Evolutionary conservation across 2,888 invertebrate genomes (phyloP), one percentile per base, ranked within the genome.

Genomic region (Rhopalosiphum nymphaeae): DNA sequence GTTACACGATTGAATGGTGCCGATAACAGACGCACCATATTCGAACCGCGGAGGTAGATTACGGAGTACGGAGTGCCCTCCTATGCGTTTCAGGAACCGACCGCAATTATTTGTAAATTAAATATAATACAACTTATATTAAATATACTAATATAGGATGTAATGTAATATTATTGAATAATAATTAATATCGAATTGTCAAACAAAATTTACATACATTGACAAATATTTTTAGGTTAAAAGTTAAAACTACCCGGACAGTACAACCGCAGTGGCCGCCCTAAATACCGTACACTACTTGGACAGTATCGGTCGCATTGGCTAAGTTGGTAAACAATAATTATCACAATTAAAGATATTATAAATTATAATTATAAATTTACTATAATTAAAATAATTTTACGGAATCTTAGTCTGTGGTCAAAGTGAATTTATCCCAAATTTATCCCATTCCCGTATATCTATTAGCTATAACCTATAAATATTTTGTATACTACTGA

Each of bases 211-310:
- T 93, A 93, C 93, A 90, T 93, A 92, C 67, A 92, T 92, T 49
- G 88, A 89, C 89, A n/a, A 87, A 89, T 57, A 57, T 91, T 86
- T 94, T 78, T 49, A 90, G 91, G 94, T 91, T 91, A 94, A 57
- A 87, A 44, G 46, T 84, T 49, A 90, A 91, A 94, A 87, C 94
- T 61, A 86, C 94, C 94, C 94, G 94, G 94, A 94, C 94, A 94
- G 94, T 86, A 61, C 44, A 53, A 91, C 94, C 94, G 29, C 7
- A 25, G 67, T 13, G 42, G 67, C 26, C 13, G 49, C 42, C 53
- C n/a, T 11, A 49, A 90, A 86, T 94, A 94, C 61, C 90, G 94
- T 90, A 53, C 42, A 9, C 16, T 29, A 78, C 78, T 78, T 78
- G 21, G 36, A 78, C 36, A 7, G 36, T 21, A 36, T 78, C 78